phyloP scores from a whole-genome alignment of 2,113 vertebrate species.

The Oncorhynchus mykiss region DNA sequence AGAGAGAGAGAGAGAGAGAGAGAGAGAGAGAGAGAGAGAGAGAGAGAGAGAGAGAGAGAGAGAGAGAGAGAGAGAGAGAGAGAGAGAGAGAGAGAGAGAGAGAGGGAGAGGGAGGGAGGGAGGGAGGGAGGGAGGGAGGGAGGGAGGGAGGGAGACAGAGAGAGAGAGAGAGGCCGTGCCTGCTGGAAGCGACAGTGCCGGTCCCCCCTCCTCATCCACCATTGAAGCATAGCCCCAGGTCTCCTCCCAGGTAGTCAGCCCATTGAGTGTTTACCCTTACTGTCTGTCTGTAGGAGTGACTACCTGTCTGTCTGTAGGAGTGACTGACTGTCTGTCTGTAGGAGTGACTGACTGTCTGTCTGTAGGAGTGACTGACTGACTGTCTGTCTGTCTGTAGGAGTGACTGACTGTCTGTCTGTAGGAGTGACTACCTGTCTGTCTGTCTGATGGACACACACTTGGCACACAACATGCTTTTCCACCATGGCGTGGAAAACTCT shows the following conservation, averaged over 20 bases:
- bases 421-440: conserved; percentile 14
- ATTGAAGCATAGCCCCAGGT: conserved; percentile 16
- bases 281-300: too few species aligned
- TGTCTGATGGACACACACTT: conserved; percentile 47
- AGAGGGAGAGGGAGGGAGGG: neutral
- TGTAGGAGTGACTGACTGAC: too few species aligned
- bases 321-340: conserved; percentile 3
- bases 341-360: neutral
- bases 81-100: too few species aligned
- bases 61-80: neutral
- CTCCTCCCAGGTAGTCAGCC: conserved; percentile 13
- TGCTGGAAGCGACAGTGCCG: conserved; percentile 37
- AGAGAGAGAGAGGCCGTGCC: neutral
- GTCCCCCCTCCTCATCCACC: conserved; percentile 5
- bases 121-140: too few species aligned
- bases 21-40: too few species aligned
- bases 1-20: neutral
- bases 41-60: too few species aligned
- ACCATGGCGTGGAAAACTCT: conserved; percentile 12
- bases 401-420: conserved; percentile 17
- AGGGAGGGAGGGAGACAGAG: too few species aligned
- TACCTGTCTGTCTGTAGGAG: conserved; percentile 21
- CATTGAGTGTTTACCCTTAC: neutral
- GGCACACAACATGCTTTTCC: conserved; percentile 37
- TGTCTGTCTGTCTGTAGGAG: too few species aligned